Percentiles rank a stretch among this genome's conserved stretches.
These are phyloP conservation scores for Puntigrus tetrazona DNA, from an alignment of 2,113 vertebrate genomes.

Conservation along the genomic window DNA sequence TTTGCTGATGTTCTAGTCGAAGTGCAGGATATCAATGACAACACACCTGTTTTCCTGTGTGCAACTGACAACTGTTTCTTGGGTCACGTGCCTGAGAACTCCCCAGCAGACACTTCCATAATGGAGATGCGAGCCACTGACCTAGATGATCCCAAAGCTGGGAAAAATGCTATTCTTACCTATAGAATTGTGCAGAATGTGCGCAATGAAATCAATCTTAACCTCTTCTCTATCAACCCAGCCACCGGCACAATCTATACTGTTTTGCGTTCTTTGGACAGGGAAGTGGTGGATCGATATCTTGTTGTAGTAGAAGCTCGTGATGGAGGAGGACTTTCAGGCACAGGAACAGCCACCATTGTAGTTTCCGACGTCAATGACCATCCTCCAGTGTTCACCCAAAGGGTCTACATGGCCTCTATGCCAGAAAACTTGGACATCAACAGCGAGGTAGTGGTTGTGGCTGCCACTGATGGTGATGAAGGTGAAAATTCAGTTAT, in stretches of 20 bases:
- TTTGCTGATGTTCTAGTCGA: slow-evolving; percentile 88
- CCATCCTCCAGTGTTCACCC: slow-evolving; percentile 84
- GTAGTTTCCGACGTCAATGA: slow-evolving; percentile 86
- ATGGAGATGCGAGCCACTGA: slow-evolving; percentile 88
- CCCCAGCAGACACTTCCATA: slow-evolving; percentile 81
- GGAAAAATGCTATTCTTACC: slow-evolving; percentile 78
- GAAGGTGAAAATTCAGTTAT: slow-evolving; percentile 84
- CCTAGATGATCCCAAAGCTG: slow-evolving; percentile 82
- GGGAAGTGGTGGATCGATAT: slow-evolving; percentile 81
- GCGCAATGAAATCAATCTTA: slow-evolving; percentile 85
- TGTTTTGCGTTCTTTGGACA: slow-evolving; percentile 79
- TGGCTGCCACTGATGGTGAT: slow-evolving; percentile 83
- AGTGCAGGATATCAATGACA: slow-evolving; percentile 84
- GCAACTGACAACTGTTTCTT: slow-evolving; percentile 77
- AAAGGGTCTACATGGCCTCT: slow-evolving; percentile 76
- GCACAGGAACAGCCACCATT: slow-evolving; percentile 87
- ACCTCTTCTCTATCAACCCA: slow-evolving; percentile 84
- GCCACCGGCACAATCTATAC: slow-evolving; percentile 83
- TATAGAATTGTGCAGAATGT: slow-evolving; percentile 86
- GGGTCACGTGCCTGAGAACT: slow-evolving; percentile 81
- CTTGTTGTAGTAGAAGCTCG: slow-evolving; percentile 84
- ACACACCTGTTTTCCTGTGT: slow-evolving; percentile 82
- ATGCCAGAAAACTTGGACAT: slow-evolving; percentile 80
- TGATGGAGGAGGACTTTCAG: slow-evolving; percentile 84
- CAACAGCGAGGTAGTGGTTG: slow-evolving; percentile 78